Conservation (phyloP, 1,140 invertebrate genomes). For the Bradynema listronoti region DNA sequence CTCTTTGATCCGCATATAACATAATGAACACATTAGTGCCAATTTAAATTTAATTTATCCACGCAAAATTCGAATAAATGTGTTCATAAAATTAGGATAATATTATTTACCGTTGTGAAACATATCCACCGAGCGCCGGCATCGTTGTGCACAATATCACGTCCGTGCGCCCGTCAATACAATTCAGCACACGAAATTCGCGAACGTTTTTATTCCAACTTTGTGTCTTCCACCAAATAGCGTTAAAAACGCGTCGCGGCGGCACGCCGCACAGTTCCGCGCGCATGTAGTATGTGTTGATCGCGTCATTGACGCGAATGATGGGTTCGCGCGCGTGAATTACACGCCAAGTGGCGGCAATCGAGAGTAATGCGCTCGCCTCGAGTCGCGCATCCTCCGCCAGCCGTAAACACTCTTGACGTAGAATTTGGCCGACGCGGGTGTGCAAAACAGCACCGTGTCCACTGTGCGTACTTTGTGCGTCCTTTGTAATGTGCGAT, state of each 20-base stretch:
- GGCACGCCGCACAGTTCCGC: neutral
- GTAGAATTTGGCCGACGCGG: neutral
- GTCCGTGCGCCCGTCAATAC: slow-evolving; percentile 17
- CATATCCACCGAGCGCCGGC: slow-evolving; percentile 17
- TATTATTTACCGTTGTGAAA: neutral
- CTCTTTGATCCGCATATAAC: neutral
- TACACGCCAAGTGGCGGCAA: slow-evolving; percentile 1
- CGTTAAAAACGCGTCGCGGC: slow-evolving; percentile 12
- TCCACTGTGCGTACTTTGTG: too few species aligned
- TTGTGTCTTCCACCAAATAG: slow-evolving; percentile 27
- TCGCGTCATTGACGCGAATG: slow-evolving; percentile 17
- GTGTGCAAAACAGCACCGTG: too few species aligned
- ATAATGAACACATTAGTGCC: neutral
- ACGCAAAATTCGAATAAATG: neutral
- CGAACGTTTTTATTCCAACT: slow-evolving; percentile 30
- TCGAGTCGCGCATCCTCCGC: neutral
- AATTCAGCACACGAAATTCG: slow-evolving; percentile 12
- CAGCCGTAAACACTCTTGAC: neutral
- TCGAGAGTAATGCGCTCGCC: neutral
- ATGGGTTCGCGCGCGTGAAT: neutral
- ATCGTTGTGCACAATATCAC: slow-evolving; percentile 16
- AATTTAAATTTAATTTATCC: neutral
- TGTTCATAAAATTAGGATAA: neutral
- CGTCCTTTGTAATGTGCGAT: too few species aligned
- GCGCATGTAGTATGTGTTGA: slow-evolving; percentile 19